Base-by-base conservation (phyloP, 2,888 invertebrate species). In the Drosophila fulvimacula region DNA sequence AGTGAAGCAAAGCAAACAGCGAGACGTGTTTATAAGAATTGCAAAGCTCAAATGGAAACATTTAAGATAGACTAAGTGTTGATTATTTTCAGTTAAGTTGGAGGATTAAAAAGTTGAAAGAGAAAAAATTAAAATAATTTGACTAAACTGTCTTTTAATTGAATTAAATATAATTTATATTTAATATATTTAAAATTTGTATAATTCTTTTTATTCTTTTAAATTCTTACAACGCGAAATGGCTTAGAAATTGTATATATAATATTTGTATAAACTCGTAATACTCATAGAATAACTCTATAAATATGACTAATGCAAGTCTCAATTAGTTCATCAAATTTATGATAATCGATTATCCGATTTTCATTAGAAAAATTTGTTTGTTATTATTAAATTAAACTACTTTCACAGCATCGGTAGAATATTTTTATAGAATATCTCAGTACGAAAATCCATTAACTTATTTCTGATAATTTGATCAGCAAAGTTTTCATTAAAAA, bases 1-100 rank as follows among this genome's bases (percentile, higher is more conserved):
- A 5, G 39, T 17, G 27, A 59, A 59, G 3, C 34, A 30, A 32
- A 19, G 39, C 5, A n/a, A 13, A 15, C 5, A 5, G 4, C 32
- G 24, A 17, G 39, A 41, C 55, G 41, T 32, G 32, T 19, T 41
- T 55, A 32, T 15, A 32, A 21, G 41, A 55, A 30, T 15, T 41
- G 41, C 3, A 6, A 21, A 30, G 5, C 32, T 41, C 0, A 30
- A 41, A n/a, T 15, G 3, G 19, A 15, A 19, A 15, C 39, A 41
- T 1, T 55, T 15, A 17, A 41, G 55, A 32, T 41, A 19, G 15
- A n/a, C 19, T 41, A 19, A 41, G 19, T 9, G 41, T 19, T 19
- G 53, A 39, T 41, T 13, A 30, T 2, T 30, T 15, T 19, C 1
- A 0, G 19, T 1, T 5, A 21, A 24, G 17, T 7, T 21, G 5